Evolutionary conservation across 92 coral and sea anemone species (phyloP).

Genomic region (Muricea muricata): DNA sequence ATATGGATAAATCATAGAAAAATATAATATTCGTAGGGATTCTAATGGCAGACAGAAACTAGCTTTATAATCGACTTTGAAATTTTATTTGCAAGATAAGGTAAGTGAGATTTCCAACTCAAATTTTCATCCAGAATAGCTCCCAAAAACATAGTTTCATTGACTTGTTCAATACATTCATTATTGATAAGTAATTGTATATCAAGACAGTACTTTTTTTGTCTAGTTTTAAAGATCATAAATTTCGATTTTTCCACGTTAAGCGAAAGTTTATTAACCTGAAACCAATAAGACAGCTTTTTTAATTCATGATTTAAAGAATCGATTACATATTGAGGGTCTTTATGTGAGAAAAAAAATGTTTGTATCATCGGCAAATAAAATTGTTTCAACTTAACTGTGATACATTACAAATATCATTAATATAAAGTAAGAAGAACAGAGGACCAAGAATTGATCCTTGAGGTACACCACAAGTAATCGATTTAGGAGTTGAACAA

Average conservation of each 20-base stretch:
- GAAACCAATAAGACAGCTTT: neutral
- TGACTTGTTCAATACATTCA: constrained; percentile 41
- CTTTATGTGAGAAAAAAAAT: constrained; percentile 30
- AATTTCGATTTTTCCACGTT: constrained; percentile 38
- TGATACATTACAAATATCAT: neutral
- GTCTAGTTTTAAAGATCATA: constrained; percentile 14
- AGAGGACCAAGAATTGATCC: neutral
- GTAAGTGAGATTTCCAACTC: constrained; percentile 51
- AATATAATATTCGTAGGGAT: too few relatives aligned
- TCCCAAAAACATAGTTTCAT: constrained; percentile 52
- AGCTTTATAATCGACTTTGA: too few relatives aligned
- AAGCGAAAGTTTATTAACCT: neutral
- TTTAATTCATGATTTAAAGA: constrained; percentile 1
- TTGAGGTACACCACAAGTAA: neutral
- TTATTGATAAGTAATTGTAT: constrained; percentile 24
- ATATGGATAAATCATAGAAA: too few relatives aligned
- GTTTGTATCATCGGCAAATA: constrained; percentile 9
- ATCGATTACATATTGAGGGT: neutral
- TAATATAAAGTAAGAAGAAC: neutral
- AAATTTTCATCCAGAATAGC: constrained; percentile 53
- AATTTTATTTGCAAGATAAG: too few relatives aligned
- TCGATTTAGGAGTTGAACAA: neutral
- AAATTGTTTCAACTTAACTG: constrained; percentile 1
- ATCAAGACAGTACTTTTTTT: constrained; percentile 17
- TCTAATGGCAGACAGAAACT: too few relatives aligned